Evolutionary conservation across 1,140 invertebrate species (phyloP).

Genomic region (Sinella curviseta): DNA sequence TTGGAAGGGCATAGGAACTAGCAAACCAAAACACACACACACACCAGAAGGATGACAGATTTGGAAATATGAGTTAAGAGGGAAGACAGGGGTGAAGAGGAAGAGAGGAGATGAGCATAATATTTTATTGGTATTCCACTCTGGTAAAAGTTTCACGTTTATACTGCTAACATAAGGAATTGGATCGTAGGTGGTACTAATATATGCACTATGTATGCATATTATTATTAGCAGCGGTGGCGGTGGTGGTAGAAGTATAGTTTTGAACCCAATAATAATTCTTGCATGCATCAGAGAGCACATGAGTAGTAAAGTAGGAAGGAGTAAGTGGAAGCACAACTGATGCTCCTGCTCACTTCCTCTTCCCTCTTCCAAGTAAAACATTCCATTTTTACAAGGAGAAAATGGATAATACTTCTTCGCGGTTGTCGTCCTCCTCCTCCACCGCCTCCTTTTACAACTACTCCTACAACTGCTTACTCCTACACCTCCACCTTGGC

Average conservation of each 20-base stretch:
- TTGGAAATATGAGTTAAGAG: slow-evolving; percentile 43
- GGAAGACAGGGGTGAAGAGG: slow-evolving; percentile 22
- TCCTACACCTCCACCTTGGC: background rate
- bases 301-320: background rate
- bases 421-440: background rate
- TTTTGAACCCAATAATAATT: background rate
- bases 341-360: background rate
- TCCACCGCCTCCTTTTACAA: too few species aligned
- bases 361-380: too few species aligned
- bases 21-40: too few species aligned
- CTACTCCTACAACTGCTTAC: too few species aligned
- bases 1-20: too few species aligned
- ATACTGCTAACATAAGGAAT: too few species aligned
- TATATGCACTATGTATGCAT: background rate
- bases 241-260: background rate
- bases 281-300: background rate
- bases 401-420: background rate
- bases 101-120: too few species aligned
- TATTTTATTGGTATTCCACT: slow-evolving; percentile 7
- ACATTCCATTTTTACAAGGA: too few species aligned
- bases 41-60: slow-evolving; percentile 39
- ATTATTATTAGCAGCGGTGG: background rate
- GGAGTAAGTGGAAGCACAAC: background rate
- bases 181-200: too few species aligned
- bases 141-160: background rate